Conservation (phyloP, 1,140 invertebrate genomes). For the Yoshiicerus persimilis region DNA sequence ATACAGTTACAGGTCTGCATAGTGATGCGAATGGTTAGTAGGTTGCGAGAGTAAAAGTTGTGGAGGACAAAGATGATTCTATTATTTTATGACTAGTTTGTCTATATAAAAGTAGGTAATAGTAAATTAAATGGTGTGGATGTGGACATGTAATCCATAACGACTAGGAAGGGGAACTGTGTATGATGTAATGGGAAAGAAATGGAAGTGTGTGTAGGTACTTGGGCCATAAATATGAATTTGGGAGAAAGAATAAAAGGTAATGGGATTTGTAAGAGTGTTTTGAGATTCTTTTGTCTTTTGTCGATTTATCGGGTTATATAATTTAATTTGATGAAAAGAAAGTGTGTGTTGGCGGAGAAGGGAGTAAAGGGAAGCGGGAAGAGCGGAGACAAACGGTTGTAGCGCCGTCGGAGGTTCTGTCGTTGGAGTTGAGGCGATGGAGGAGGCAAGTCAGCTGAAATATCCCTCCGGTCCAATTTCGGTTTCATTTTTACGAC, state of each 20-base stretch:
- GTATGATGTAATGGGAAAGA: too few species aligned
- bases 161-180: too few species aligned
- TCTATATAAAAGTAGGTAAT: too few species aligned
- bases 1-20: too few species aligned
- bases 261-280: neutral
- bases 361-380: neutral
- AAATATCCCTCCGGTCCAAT: constrained; percentile 10
- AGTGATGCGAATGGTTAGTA: too few species aligned
- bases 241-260: neutral
- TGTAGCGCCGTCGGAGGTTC: neutral
- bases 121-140: too few species aligned
- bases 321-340: constrained; percentile 9
- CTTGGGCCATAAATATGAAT: neutral
- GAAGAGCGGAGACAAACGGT: neutral
- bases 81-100: too few species aligned
- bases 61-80: too few species aligned
- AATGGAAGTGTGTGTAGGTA: too few species aligned
- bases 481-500: constrained; percentile 20
- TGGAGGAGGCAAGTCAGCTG: neutral
- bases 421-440: neutral
- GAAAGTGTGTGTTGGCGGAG: neutral
- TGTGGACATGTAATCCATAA: too few species aligned
- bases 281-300: neutral
- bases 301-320: neutral
- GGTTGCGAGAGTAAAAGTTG: too few species aligned